Percentiles rank a stretch among this genome's conserved stretches.
Evolutionary conservation across 2,888 invertebrate genomes (phyloP).

Genomic region (Trachelus tabidus): DNA sequence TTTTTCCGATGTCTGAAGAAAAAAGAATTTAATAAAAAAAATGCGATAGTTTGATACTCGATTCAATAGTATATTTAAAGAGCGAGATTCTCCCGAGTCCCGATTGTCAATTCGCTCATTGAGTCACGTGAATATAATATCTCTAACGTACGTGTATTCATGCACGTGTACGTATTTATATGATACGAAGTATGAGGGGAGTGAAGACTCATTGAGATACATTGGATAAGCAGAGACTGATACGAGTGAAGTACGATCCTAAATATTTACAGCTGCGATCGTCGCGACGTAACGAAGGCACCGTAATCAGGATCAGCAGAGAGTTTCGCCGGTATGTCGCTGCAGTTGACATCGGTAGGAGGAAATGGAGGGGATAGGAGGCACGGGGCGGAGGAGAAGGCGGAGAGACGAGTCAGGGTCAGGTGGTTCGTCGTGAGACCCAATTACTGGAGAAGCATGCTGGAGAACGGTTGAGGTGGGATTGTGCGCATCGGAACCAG

Average conservation of each 20-base stretch:
- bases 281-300: neutral
- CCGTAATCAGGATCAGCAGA: neutral
- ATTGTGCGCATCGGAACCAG: neutral
- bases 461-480: neutral
- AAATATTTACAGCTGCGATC: constrained; percentile 33
- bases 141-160: neutral
- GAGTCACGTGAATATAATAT: neutral
- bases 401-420: neutral
- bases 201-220: neutral
- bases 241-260: constrained; percentile 8
- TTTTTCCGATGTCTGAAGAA: neutral
- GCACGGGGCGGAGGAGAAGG: constrained; percentile 28
- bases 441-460: neutral
- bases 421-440: neutral
- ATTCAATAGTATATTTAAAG: neutral
- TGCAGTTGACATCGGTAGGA: neutral
- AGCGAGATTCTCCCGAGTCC: neutral
- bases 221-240: neutral
- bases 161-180: neutral
- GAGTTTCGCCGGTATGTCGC: neutral
- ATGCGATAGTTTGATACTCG: neutral
- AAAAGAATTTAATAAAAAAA: neutral
- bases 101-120: neutral
- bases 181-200: neutral
- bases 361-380: constrained; percentile 20